These are phyloP conservation scores for Coelopa frigida DNA, from an alignment of 1,140 invertebrate species.

Conservation along the genomic window DNA sequence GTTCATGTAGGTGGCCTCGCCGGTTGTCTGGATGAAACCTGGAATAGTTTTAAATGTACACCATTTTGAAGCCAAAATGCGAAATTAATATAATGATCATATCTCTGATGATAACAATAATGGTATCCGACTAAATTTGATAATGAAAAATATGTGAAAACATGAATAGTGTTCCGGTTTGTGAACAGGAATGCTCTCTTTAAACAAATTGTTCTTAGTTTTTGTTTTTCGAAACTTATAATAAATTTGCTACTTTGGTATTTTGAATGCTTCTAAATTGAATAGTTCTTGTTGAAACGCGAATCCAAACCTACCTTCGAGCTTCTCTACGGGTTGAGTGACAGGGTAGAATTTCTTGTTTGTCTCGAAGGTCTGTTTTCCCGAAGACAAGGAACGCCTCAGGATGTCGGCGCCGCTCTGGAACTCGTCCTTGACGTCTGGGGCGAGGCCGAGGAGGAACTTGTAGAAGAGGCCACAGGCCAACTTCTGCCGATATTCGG, in stretches of 20 bases:
- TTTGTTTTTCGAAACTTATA: no score
- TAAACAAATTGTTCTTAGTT: constrained; percentile 65
- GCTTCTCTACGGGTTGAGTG: constrained; percentile 66
- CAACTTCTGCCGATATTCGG: constrained; percentile 53
- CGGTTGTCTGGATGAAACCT: constrained; percentile 54
- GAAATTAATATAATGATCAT: no score
- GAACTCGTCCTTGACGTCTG: constrained; percentile 36
- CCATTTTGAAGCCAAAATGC: no score
- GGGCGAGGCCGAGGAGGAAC: constrained; percentile 47
- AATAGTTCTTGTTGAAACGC: no score
- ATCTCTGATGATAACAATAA: no score
- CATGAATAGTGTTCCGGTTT: no score
- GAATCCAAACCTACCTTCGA: constrained; percentile 71
- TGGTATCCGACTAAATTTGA: no score
- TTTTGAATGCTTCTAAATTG: no score
- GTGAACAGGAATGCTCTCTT: no score
- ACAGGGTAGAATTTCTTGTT: constrained; percentile 62
- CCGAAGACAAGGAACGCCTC: constrained; percentile 55
- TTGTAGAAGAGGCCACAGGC: constrained; percentile 63
- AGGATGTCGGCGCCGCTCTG: constrained; percentile 53
- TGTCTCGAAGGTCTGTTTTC: constrained; percentile 62
- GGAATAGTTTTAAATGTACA: no score
- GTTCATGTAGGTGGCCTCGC: constrained; percentile 60
- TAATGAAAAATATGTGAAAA: no score
- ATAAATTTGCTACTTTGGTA: no score